Evolutionary conservation across 2,888 invertebrate species (phyloP), one percentile per base, ranked within the genome.

Genomic region (Clitarchus hookeri): DNA sequence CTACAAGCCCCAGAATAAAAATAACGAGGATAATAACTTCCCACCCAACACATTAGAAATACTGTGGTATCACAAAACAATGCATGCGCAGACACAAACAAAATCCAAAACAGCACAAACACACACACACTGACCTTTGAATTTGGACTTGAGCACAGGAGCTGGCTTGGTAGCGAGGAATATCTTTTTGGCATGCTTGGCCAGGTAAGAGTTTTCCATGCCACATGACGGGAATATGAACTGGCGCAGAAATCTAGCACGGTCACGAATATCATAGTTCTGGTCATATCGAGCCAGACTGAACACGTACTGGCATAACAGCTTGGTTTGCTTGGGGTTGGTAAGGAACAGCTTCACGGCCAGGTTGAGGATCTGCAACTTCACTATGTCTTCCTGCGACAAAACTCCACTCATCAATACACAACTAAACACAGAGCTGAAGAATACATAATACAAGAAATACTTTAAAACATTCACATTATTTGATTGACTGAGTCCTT

Each of bases 211-310:
- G 16, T 93, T 93, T 88, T 92, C 92, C 84, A 91, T 89, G 2
- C 87, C 88, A 88, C 88, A 86, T 89, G 92, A 88, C 90, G 95
- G 94, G 89, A 97, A 94, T 48, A 97, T 94, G 89, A 98, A 95
- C 88, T 96, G 96, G 23, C 96, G 95, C 85, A 99, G 93, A 90
- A 99, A 95, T 44, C 99, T 93, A 8, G 98, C 98, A 16, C 98
- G 94, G 92, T 99, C 99, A 44, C 99, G 94, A 85, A 99, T 98
- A 92, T 99, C 99, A 91, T 99, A 99, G 92, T 98, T 98, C 89
- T 96, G 96, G 93, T 99, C 99, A 91, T 99, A 99, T 89, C 98
- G 96, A 0, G 99, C 98, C 90, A 99, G 93, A 89, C 95, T 97
- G 90, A 99, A 96, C 80, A 99, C 96, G 92, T 99, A 99, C 91